These are phyloP conservation scores for Craterocephalus amniculus DNA, from an alignment of 2,797 vertebrate genomes.

Conservation along the genomic window DNA sequence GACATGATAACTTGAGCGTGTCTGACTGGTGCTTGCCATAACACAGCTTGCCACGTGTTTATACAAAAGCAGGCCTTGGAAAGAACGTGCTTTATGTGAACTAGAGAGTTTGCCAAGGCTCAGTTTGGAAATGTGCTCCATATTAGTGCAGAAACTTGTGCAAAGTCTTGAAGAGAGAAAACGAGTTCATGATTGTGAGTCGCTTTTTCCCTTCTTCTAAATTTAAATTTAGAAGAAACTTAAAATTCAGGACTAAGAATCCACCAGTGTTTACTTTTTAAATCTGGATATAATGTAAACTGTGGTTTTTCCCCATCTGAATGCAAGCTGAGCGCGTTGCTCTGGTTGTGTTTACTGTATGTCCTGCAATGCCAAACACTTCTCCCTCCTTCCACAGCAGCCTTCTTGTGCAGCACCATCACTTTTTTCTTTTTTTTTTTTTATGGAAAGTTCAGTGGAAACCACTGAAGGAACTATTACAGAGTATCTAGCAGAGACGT, in stretches of 20 bases:
- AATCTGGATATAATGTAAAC: constrained; percentile 37
- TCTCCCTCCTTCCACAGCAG: constrained; percentile 33
- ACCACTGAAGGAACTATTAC: constrained; percentile 58
- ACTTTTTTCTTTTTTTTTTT: constrained; percentile 42
- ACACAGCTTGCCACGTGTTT: constrained; percentile 46
- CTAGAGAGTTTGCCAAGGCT: constrained; percentile 19
- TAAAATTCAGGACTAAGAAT: constrained; percentile 12
- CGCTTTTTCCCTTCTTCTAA: neutral
- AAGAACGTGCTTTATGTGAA: constrained; percentile 34
- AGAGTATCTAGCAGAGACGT: constrained; percentile 44
- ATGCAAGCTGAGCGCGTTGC: constrained; percentile 34
- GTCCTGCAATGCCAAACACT: constrained; percentile 41
- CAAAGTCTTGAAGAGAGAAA: constrained; percentile 30
- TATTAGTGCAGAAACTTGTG: constrained; percentile 44
- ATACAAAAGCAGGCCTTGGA: constrained; percentile 57
- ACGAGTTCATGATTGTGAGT: constrained; percentile 11
- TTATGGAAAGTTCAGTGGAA: constrained; percentile 69
- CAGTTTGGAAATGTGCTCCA: constrained; percentile 45
- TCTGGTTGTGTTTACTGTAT: constrained; percentile 60
- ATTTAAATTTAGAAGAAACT: constrained; percentile 8
- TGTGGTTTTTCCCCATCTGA: constrained; percentile 32
- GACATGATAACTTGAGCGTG: constrained; percentile 38
- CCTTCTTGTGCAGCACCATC: constrained; percentile 43
- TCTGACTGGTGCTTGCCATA: constrained; percentile 49
- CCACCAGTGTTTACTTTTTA: constrained; percentile 33